These are phyloP conservation scores for Palaemon carinicauda DNA, from an alignment of 1,140 invertebrate species.

Conservation along the genomic window DNA sequence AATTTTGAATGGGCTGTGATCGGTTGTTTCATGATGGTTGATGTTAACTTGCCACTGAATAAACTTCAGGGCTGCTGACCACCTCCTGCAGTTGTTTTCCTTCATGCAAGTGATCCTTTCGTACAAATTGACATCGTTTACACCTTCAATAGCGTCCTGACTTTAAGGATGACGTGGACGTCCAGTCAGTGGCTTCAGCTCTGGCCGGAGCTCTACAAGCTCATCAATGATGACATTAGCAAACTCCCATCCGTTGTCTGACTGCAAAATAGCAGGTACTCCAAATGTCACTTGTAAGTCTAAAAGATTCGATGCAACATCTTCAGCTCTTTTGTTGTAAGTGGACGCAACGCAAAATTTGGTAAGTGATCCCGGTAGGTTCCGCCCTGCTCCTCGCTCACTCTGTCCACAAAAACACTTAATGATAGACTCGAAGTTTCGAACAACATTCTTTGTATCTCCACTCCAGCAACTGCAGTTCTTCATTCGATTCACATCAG, in stretches of 20 bases:
- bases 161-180: not conserved
- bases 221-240: not conserved
- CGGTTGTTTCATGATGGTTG: not conserved
- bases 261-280: constrained; percentile 23
- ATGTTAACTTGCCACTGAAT: constrained; percentile 21
- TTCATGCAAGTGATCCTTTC: not conserved
- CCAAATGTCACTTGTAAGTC: constrained; percentile 1
- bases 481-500: too few species aligned
- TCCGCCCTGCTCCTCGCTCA: not conserved
- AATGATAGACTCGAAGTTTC: too few species aligned
- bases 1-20: constrained; percentile 1
- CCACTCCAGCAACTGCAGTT: too few species aligned
- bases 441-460: too few species aligned
- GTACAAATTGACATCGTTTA: not conserved
- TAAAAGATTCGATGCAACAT: not conserved
- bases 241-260: not conserved
- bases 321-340: not conserved
- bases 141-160: not conserved
- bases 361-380: not conserved
- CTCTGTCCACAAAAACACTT: too few species aligned
- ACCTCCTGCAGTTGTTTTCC: not conserved
- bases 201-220: not conserved
- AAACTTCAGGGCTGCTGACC: not conserved
- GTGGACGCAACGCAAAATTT: not conserved
- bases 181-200: constrained; percentile 9